Conservation (phyloP, 2,888 invertebrate species). For the Napeogenes inachia region DNA sequence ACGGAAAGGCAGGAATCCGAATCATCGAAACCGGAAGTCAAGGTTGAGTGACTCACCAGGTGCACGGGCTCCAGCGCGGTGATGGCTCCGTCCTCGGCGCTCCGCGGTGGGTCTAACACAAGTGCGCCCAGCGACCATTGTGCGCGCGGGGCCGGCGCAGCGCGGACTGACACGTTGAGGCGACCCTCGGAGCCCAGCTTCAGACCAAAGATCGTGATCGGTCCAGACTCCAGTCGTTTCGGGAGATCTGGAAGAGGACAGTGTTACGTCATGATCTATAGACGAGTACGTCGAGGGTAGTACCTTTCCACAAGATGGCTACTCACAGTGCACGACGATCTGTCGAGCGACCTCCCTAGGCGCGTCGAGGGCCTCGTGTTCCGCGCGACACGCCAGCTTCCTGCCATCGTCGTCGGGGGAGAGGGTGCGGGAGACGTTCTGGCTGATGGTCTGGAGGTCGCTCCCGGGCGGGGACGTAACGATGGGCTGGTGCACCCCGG, state of each 20-base stretch:
- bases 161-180: conserved; percentile 83
- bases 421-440: conserved; percentile 80
- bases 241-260: conserved; percentile 78
- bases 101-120: conserved; percentile 38
- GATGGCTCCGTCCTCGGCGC: conserved; percentile 37
- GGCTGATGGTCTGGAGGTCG: conserved; percentile 80
- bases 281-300: neutral
- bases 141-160: conserved; percentile 83
- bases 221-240: conserved; percentile 70
- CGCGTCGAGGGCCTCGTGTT: conserved; percentile 78
- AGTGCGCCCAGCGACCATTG: conserved; percentile 81
- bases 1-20: no score
- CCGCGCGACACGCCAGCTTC: conserved; percentile 80
- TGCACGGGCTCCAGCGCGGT: conserved; percentile 47
- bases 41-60: conserved; percentile 43
- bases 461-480: conserved; percentile 68
- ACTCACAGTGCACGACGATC: conserved; percentile 60
- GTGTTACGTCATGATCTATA: neutral
- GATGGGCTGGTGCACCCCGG: conserved; percentile 76
- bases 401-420: conserved; percentile 81
- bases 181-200: conserved; percentile 83
- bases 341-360: conserved; percentile 52
- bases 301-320: neutral
- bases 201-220: conserved; percentile 84
- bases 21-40: neutral